A percentile compares a stretch with the other conserved stretches of the same genome.
Conservation (phyloP, 2,113 vertebrate genomes). For the Sturnus vulgaris region DNA sequence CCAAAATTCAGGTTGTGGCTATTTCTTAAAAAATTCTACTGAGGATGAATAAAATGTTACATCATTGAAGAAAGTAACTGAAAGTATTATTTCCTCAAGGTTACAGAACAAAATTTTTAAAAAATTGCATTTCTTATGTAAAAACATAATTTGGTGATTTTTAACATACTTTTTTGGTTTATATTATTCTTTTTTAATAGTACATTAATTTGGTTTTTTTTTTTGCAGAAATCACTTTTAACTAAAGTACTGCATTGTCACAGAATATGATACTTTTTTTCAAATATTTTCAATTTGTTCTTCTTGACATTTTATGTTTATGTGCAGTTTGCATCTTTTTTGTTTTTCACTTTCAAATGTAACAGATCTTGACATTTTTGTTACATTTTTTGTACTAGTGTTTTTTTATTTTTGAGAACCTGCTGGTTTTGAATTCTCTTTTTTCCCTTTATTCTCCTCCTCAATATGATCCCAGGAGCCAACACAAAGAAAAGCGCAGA, state of each 20-base stretch:
- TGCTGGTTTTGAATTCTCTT: conserved; percentile 81
- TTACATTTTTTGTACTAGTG: conserved; percentile 60
- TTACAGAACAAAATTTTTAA: background rate
- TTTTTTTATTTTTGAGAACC: conserved; percentile 69
- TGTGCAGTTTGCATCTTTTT: conserved; percentile 66
- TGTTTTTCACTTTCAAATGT: conserved; percentile 60
- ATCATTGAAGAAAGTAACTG: background rate
- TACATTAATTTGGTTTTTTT: conserved; percentile 44
- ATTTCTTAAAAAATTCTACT: background rate
- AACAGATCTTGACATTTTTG: conserved; percentile 68
- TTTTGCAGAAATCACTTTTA: conserved; percentile 54
- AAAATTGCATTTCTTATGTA: conserved; percentile 34
- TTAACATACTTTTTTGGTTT: conserved; percentile 40
- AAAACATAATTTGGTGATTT: conserved; percentile 10
- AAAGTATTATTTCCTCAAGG: background rate
- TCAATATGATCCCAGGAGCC: conserved; percentile 84
- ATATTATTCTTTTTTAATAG: conserved; percentile 48
- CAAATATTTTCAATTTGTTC: conserved; percentile 64
- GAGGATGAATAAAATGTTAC: background rate
- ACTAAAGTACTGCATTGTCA: conserved; percentile 54
- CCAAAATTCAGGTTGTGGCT: background rate
- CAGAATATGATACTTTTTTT: conserved; percentile 33
- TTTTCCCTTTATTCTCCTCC: conserved; percentile 80
- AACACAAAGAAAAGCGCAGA: conserved; percentile 86
- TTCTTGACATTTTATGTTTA: conserved; percentile 70